A percentile compares a stretch with the other conserved stretches of the same genome.
phyloP scores from a whole-genome alignment of 2,888 invertebrate genomes.

The Cataglyphis cursor region DNA sequence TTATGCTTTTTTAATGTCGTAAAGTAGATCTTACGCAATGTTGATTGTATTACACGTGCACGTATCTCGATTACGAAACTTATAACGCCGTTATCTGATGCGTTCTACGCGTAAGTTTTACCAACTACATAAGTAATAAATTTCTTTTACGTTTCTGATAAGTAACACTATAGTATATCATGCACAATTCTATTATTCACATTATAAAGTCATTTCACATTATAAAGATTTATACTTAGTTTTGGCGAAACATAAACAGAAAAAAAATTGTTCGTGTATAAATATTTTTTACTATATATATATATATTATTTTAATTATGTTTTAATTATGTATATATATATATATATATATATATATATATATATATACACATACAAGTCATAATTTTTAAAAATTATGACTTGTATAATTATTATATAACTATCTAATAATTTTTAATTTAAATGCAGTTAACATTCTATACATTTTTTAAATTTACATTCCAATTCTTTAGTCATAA shows the following conservation, averaged over 20 bases:
- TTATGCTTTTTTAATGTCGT: constrained; percentile 9
- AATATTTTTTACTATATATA: neutral
- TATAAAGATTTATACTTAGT: constrained; percentile 11
- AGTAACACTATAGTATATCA: constrained; percentile 4
- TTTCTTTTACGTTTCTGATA: constrained; percentile 29
- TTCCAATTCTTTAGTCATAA: neutral
- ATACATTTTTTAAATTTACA: neutral
- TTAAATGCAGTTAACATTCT: neutral
- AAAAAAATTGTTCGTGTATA: neutral
- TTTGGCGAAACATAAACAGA: neutral
- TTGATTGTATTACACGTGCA: constrained; percentile 32
- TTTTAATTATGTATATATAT: too few species aligned
- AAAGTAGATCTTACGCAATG: constrained; percentile 32
- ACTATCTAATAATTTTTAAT: neutral
- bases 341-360: too few species aligned
- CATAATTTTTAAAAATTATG: neutral
- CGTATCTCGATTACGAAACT: constrained; percentile 29
- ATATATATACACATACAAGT: neutral
- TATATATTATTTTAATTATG: too few species aligned
- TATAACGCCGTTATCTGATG: constrained; percentile 1
- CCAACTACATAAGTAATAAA: constrained; percentile 9
- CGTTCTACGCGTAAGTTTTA: constrained; percentile 8
- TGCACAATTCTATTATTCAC: constrained; percentile 14
- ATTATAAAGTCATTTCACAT: neutral
- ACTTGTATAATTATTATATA: neutral